Evolutionary conservation across 2,113 vertebrate genomes (phyloP), one percentile per base, ranked within the genome.

Genomic region (Notiomystis cincta): DNA sequence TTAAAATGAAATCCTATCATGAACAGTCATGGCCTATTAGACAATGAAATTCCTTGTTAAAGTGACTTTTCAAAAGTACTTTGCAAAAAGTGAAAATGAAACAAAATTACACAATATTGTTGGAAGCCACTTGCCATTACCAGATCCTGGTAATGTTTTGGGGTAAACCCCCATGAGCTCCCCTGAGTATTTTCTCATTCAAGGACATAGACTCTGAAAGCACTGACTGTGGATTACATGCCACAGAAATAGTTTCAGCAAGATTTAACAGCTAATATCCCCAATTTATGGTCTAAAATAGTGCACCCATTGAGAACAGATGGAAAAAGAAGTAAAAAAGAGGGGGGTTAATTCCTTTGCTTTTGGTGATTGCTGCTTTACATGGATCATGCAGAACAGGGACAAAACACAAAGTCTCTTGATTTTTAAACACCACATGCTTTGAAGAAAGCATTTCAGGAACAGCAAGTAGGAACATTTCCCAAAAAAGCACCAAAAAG

Each of bases 1-100:
- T 96, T 94, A 71, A 93, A 96, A 93, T 82, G 40, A 96, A 96
- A 95, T 92, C 79, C 71, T 95, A 93, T 96, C 90, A 86, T 37
- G 85, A 95, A 66, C 79, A 86, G 79, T 86, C 90, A 93, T 0
- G 11, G 92, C 67, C 75, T 87, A 94, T 96, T 97, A 97, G 85
- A 69, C 88, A 95, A 60, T 40, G 79, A 90, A 90, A 95, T 97
- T 92, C 88, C 89, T 51, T 76, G 25, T 94, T 94, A 67, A 94
- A 89, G 78, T 92, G 85, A 92, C 76, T 96, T 94, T 91, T 95
- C 51, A 40, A 75, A 90, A 90, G 60, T 87, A 48, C 79, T 89
- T 81, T 83, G n/a, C 38, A 90, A 78, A 81, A 96, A 81, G 25
- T 80, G 64, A 80, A 77, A 90, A 83, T 53, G 71, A 86, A 92